Percentiles rank a stretch among this genome's conserved stretches.
These are phyloP conservation scores for Clivina fossor DNA, from an alignment of 2,888 invertebrate species.

Conservation along the genomic window DNA sequence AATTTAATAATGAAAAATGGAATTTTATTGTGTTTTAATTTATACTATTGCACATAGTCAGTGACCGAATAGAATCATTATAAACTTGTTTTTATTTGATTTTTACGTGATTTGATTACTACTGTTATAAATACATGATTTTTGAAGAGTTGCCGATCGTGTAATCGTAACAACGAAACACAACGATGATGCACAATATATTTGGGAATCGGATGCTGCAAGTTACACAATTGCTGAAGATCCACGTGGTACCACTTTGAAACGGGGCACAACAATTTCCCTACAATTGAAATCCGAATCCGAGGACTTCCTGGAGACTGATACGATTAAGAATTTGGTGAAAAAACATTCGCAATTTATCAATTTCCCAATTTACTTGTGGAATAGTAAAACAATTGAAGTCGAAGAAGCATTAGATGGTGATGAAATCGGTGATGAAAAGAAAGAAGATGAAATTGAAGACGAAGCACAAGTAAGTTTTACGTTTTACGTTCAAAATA, in stretches of 20 bases:
- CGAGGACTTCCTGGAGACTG: conserved; percentile 90
- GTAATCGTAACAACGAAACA: conserved; percentile 96
- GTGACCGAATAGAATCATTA: no score
- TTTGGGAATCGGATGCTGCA: conserved; percentile 97
- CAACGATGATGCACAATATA: conserved; percentile 87
- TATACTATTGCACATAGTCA: no score
- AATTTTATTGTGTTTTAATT: no score
- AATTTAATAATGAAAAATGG: no score
- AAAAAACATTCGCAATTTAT: conserved; percentile 99
- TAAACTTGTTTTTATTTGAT: no score
- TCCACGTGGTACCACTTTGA: conserved; percentile 89
- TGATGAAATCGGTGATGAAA: conserved; percentile 55
- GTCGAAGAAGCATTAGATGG: conserved; percentile 70
- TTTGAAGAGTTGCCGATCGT: conserved; percentile 85
- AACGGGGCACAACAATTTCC: conserved; percentile 69
- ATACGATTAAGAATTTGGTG: conserved; percentile 86
- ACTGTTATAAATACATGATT: not conserved
- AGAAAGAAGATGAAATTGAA: conserved; percentile 55
- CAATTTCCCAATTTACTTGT: conserved; percentile 97
- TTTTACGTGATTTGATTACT: conserved; percentile 4
- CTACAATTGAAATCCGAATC: conserved; percentile 96
- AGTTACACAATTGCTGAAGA: conserved; percentile 89
- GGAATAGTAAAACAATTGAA: conserved; percentile 74
- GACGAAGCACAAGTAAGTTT: conserved; percentile 60
- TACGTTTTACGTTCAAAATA: no score